Evolutionary conservation across 1,140 invertebrate genomes (phyloP).

Genomic region (Pemphigus obesinymphae): DNA sequence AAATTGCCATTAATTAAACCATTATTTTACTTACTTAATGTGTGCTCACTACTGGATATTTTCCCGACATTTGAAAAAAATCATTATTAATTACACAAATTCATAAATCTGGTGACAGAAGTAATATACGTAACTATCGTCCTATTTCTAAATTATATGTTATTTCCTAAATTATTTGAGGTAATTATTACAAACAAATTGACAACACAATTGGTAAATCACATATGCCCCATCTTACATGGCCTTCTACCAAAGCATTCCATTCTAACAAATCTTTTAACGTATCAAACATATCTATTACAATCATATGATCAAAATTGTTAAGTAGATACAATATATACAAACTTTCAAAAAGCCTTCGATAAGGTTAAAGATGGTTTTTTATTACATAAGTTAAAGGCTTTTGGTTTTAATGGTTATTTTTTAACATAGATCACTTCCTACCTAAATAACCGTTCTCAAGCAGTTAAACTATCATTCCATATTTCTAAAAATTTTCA

Average conservation of each 20-base stretch:
- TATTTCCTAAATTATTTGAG: background rate
- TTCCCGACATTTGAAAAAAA: background rate
- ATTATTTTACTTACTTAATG: background rate
- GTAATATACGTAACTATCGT: background rate
- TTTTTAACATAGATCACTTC: background rate
- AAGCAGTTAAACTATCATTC: background rate
- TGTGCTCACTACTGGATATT: background rate
- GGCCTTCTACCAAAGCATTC: background rate
- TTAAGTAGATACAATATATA: background rate
- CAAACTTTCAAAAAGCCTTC: background rate
- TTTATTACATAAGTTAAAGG: background rate
- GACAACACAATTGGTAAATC: background rate
- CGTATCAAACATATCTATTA: background rate
- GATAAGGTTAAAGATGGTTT: background rate
- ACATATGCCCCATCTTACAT: background rate
- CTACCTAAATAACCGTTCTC: no score
- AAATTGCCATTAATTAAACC: background rate
- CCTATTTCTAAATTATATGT: background rate
- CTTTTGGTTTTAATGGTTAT: background rate
- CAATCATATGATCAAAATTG: background rate
- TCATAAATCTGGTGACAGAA: background rate
- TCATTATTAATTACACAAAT: background rate
- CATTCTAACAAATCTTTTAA: background rate
- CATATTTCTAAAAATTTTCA: background rate
- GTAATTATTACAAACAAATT: background rate